These are phyloP conservation scores for Acleris emargana DNA, from an alignment of 2,888 invertebrate genomes.

Conservation along the genomic window DNA sequence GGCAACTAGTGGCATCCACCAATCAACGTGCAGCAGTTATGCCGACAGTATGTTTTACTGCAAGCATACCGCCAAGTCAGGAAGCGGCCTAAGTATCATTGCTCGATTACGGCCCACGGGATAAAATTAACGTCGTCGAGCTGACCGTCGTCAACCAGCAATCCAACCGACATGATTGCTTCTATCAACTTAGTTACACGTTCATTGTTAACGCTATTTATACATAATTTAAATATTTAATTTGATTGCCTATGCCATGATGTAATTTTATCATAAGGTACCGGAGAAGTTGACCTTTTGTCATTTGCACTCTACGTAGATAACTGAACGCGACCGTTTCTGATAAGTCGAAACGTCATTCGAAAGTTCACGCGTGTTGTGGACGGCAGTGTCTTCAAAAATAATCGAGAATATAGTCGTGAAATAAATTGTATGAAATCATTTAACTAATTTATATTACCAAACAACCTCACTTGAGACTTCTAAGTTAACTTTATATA, in stretches of 20 bases:
- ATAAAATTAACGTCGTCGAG: no score
- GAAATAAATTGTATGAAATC: constrained; percentile 30
- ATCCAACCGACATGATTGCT: background rate
- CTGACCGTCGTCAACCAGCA: background rate
- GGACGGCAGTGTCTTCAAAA: constrained; percentile 47
- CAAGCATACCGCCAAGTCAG: no score
- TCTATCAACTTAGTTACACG: constrained; percentile 28
- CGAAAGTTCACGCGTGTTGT: constrained; percentile 64
- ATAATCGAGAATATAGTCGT: constrained; percentile 34
- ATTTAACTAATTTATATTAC: background rate
- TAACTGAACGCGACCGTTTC: constrained; percentile 40
- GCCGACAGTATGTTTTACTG: no score
- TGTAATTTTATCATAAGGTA: constrained; percentile 42
- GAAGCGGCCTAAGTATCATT: no score
- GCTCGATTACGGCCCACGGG: no score
- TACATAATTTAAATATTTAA: constrained; percentile 22
- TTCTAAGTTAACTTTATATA: background rate
- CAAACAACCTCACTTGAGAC: background rate
- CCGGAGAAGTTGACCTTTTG: constrained; percentile 47
- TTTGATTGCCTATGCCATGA: constrained; percentile 36
- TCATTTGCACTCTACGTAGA: constrained; percentile 42
- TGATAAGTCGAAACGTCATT: constrained; percentile 53
- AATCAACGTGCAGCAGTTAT: no score
- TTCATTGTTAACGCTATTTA: constrained; percentile 24
- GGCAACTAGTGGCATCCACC: no score